Evolutionary conservation across 2,113 vertebrate species (phyloP).

Genomic region (Pomatorhinus ruficollis): DNA sequence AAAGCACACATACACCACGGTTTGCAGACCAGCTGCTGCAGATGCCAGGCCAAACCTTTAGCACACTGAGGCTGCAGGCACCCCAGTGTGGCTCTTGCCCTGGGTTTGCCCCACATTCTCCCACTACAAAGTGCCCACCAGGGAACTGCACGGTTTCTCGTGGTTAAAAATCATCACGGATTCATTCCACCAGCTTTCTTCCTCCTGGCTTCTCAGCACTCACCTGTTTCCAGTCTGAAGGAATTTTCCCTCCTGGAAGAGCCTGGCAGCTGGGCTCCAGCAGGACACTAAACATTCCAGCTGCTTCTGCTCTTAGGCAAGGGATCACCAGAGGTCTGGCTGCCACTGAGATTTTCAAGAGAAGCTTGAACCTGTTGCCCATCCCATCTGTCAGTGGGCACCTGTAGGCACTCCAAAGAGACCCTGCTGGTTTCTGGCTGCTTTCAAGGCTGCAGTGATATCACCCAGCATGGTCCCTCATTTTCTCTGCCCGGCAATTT

Average conservation of each 20-base stretch:
- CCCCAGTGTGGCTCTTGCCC: background rate
- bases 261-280: background rate
- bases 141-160: rapidly evolving
- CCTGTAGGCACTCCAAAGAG: background rate
- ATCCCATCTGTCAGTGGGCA: background rate
- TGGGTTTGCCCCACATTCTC: background rate
- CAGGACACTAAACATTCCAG: background rate
- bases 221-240: background rate
- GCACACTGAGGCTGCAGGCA: background rate
- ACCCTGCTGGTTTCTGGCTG: background rate
- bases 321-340: background rate
- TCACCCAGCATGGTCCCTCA: background rate
- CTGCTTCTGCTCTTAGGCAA: background rate
- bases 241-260: background rate
- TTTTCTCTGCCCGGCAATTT: background rate
- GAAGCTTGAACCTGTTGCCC: background rate
- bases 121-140: background rate
- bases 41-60: background rate
- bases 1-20: background rate
- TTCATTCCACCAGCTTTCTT: background rate
- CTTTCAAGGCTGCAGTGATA: background rate
- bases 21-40: background rate
- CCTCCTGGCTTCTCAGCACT: background rate
- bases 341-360: background rate
- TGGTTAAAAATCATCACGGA: background rate